phyloP scores from a whole-genome alignment of 2,888 invertebrate species.

The Rhamphomyia laevipes region DNA sequence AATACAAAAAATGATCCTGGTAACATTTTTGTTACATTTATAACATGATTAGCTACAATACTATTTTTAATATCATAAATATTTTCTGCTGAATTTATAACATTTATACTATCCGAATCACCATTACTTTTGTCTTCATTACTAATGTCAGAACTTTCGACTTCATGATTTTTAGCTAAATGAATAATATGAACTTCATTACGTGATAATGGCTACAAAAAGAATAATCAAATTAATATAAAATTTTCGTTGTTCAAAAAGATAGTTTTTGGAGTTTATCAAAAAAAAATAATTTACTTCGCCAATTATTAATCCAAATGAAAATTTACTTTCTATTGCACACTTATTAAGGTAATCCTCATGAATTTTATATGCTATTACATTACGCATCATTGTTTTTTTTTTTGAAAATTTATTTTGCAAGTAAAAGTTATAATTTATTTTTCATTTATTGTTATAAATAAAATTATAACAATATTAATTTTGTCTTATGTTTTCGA shows the following conservation, averaged over 20 bases:
- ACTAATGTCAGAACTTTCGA: slow-evolving; percentile 19
- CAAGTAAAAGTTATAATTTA: too few relatives aligned
- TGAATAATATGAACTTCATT: slow-evolving; percentile 68
- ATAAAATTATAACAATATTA: too few relatives aligned
- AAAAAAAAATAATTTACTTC: slow-evolving; percentile 46
- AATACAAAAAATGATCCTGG: slow-evolving; percentile 81
- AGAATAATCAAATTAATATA: too few relatives aligned
- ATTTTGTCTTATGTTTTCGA: too few relatives aligned
- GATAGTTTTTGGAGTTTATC: slow-evolving; percentile 7
- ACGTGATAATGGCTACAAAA: slow-evolving; percentile 38
- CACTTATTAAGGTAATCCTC: slow-evolving; percentile 55
- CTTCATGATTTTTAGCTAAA: slow-evolving; percentile 57
- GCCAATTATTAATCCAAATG: slow-evolving; percentile 65
- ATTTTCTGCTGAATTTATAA: slow-evolving; percentile 19
- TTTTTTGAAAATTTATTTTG: neutral
- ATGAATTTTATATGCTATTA: slow-evolving; percentile 56
- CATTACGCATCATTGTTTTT: slow-evolving; percentile 41
- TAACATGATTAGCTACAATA: slow-evolving; percentile 52
- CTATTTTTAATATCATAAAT: slow-evolving; percentile 24
- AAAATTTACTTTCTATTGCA: slow-evolving; percentile 49
- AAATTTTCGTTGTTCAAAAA: too few relatives aligned
- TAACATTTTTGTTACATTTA: slow-evolving; percentile 78
- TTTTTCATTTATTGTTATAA: too few relatives aligned
- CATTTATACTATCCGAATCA: slow-evolving; percentile 12
- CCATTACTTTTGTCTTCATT: slow-evolving; percentile 25